Evolutionary conservation across 1,140 invertebrate genomes (phyloP).

Genomic region (Artemia franciscana): DNA sequence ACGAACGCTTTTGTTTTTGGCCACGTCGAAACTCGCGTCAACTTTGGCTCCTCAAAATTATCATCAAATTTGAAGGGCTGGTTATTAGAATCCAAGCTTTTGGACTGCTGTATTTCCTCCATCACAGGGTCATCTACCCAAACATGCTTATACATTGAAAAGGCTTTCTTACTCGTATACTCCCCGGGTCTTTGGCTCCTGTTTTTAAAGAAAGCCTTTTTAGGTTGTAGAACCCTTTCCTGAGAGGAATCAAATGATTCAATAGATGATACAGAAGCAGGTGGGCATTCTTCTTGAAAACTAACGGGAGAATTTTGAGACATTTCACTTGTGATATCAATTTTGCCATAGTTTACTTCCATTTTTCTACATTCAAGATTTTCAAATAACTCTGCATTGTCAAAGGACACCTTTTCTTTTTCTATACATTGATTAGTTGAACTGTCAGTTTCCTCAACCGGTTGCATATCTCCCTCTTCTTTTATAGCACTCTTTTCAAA

Average conservation of each 20-base stretch:
- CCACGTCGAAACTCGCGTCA: slow-evolving; percentile 38
- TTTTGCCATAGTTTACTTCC: too few species aligned
- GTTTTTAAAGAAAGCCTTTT: slow-evolving; percentile 26
- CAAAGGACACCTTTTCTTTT: too few species aligned
- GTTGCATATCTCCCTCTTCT: too few species aligned
- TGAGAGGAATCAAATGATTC: too few species aligned
- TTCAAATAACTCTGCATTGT: too few species aligned
- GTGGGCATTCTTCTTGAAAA: neutral
- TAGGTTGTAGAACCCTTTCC: slow-evolving; percentile 19
- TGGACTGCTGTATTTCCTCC: slow-evolving; percentile 14
- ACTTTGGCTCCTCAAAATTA: slow-evolving; percentile 29
- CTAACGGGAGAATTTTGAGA: neutral
- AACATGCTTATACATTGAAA: slow-evolving; percentile 62
- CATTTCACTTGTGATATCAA: too few species aligned
- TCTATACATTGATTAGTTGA: too few species aligned
- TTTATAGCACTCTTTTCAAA: too few species aligned
- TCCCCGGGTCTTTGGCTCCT: slow-evolving; percentile 4
- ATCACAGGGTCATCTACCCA: slow-evolving; percentile 45
- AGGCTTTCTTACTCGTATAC: slow-evolving; percentile 33
- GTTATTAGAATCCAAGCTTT: slow-evolving; percentile 3
- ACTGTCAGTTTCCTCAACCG: too few species aligned
- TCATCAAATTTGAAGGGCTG: slow-evolving; percentile 18
- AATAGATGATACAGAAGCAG: neutral
- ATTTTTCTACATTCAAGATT: too few species aligned
- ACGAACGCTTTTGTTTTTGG: slow-evolving; percentile 19